phyloP scores from a whole-genome alignment of 1,140 invertebrate species.

The Apis cerana region DNA sequence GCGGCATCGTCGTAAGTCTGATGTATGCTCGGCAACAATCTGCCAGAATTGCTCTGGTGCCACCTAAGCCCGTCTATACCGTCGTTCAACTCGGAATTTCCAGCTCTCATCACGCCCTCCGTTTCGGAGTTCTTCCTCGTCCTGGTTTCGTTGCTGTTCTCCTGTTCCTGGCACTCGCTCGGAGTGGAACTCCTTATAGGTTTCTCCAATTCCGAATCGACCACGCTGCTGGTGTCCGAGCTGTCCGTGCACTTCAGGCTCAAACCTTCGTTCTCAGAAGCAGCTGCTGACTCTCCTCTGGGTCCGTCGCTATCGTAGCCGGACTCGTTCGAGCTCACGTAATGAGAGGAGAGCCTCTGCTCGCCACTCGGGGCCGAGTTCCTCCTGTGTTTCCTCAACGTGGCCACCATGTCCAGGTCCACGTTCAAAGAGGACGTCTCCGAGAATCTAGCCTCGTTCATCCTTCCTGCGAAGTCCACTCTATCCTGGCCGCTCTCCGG shows the following conservation, averaged over 20 bases:
- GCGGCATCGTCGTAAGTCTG: constrained; percentile 66
- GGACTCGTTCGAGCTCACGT: constrained; percentile 91
- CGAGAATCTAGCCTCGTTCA: constrained; percentile 66
- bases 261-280: constrained; percentile 73
- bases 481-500: constrained; percentile 43
- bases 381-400: constrained; percentile 72
- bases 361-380: constrained; percentile 76
- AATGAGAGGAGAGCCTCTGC: constrained; percentile 81
- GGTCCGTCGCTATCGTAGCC: constrained; percentile 91
- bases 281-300: constrained; percentile 73
- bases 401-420: constrained; percentile 69
- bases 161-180: constrained; percentile 68
- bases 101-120: constrained; percentile 4
- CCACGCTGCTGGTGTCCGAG: constrained; percentile 77
- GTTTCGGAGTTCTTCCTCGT: constrained; percentile 35
- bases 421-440: constrained; percentile 62
- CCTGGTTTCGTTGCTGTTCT: constrained; percentile 41
- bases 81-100: constrained; percentile 52
- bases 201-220: constrained; percentile 78
- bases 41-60: constrained; percentile 76
- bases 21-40: constrained; percentile 77
- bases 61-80: constrained; percentile 74
- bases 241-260: constrained; percentile 75
- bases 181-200: constrained; percentile 73
- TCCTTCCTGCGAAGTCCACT: constrained; percentile 39